Conservation (phyloP, 2,797 vertebrate genomes). For the Carapus acus region DNA sequence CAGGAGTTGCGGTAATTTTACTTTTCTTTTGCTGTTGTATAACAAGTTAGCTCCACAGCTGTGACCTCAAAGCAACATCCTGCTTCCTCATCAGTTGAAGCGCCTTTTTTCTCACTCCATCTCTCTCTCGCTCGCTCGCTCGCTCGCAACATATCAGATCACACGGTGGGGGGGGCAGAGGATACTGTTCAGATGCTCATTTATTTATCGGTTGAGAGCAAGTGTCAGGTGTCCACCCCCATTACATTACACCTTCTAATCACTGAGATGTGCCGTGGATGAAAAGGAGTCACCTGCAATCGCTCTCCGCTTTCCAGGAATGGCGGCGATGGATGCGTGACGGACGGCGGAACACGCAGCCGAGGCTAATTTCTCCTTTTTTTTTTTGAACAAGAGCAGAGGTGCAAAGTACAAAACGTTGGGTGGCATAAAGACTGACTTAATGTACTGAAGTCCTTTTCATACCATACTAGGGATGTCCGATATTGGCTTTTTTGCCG, state of each 20-base stretch:
- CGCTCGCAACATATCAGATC: conserved; percentile 66
- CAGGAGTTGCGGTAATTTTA: not conserved
- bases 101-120: conserved; percentile 16
- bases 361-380: conserved; percentile 11
- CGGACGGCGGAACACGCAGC: not conserved
- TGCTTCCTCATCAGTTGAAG: conserved; percentile 28
- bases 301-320: conserved; percentile 15
- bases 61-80: conserved; percentile 13
- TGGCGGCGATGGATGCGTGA: not conserved
- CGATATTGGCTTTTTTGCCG: no score
- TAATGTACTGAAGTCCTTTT: not conserved
- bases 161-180: conserved; percentile 49
- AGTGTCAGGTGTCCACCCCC: conserved; percentile 58
- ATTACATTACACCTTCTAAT: conserved; percentile 51
- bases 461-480: no score
- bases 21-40: conserved; percentile 7
- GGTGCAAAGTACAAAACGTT: not conserved
- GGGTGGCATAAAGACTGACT: not conserved
- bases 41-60: conserved; percentile 5
- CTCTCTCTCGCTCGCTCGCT: no score
- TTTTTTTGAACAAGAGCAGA: conserved; percentile 8
- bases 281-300: conserved; percentile 4
- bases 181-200: conserved; percentile 61
- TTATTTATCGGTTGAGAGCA: conserved; percentile 60
- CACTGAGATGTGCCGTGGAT: conserved; percentile 37